phyloP scores from a whole-genome alignment of 2,797 vertebrate genomes.

The Acanthurus lineatus region DNA sequence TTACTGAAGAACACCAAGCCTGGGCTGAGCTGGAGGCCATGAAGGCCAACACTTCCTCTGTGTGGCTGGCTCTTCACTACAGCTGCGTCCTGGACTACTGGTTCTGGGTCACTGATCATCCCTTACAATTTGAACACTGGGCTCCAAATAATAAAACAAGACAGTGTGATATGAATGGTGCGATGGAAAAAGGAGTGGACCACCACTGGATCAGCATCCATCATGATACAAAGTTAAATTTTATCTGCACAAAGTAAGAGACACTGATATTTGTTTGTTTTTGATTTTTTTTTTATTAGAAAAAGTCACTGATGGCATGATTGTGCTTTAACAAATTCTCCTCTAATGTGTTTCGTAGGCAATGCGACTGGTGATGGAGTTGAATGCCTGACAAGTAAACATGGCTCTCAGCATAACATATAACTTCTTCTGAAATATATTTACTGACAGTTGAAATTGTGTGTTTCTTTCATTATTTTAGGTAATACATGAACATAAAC shows the following conservation, averaged over 20 bases:
- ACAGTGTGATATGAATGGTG: conserved; percentile 39
- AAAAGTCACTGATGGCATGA: not conserved
- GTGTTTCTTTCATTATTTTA: not conserved
- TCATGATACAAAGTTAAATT: conserved; percentile 15
- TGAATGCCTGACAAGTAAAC: not conserved
- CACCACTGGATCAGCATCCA: conserved; percentile 37
- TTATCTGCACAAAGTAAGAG: conserved; percentile 49
- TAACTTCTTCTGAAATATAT: not conserved
- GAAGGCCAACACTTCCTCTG: conserved; percentile 21
- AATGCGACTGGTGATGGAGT: no score
- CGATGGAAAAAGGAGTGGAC: conserved; percentile 19
- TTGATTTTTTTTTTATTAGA: not conserved
- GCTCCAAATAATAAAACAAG: accelerated
- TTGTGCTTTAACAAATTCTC: not conserved
- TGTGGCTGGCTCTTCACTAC: conserved; percentile 70
- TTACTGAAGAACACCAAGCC: conserved; percentile 10
- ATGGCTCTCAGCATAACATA: not conserved
- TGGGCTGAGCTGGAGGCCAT: conserved; percentile 17
- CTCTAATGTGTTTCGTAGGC: not conserved
- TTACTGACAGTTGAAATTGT: not conserved
- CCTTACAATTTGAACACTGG: conserved; percentile 31
- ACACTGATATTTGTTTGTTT: not conserved
- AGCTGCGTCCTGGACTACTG: conserved; percentile 66
- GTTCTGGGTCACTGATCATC: conserved; percentile 58
- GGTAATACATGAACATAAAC: not conserved